These are phyloP conservation scores for Cavia porcellus DNA, from an alignment of 2,113 vertebrate genomes.

Conservation along the genomic window DNA sequence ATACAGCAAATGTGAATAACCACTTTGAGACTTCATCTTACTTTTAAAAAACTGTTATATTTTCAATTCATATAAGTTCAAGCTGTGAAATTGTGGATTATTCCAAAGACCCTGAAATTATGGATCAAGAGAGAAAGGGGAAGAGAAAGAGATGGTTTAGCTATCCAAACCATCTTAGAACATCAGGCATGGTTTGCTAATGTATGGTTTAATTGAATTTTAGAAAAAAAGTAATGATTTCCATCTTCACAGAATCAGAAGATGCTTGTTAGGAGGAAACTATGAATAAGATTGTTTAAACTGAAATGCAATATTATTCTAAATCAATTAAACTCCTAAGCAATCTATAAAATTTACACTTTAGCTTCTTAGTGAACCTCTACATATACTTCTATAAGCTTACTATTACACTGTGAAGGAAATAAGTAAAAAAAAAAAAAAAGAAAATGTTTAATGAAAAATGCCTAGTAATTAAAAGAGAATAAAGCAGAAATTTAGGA, in stretches of 20 bases:
- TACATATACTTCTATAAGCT: neutral
- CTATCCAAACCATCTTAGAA: conserved; percentile 11
- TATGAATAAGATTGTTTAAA: neutral
- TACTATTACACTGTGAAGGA: neutral
- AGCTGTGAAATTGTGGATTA: neutral
- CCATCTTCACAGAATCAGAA: neutral
- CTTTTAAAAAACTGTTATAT: neutral
- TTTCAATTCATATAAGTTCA: neutral
- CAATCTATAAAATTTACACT: neutral
- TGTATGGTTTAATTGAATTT: neutral
- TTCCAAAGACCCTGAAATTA: neutral
- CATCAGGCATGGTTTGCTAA: neutral
- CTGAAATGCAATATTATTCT: neutral
- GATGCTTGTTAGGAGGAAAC: conserved; percentile 4
- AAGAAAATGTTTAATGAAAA: neutral
- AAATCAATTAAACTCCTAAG: neutral
- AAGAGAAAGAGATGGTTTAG: neutral
- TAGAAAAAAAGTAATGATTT: neutral
- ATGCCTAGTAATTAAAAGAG: neutral
- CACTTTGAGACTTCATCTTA: neutral
- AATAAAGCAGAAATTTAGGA: neutral
- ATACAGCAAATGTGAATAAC: neutral
- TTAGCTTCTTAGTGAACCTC: neutral
- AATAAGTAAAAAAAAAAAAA: neutral
- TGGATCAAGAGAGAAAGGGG: neutral